Evolutionary conservation across 2,888 invertebrate genomes (phyloP).

Genomic region (Campopleginae sp.): DNA sequence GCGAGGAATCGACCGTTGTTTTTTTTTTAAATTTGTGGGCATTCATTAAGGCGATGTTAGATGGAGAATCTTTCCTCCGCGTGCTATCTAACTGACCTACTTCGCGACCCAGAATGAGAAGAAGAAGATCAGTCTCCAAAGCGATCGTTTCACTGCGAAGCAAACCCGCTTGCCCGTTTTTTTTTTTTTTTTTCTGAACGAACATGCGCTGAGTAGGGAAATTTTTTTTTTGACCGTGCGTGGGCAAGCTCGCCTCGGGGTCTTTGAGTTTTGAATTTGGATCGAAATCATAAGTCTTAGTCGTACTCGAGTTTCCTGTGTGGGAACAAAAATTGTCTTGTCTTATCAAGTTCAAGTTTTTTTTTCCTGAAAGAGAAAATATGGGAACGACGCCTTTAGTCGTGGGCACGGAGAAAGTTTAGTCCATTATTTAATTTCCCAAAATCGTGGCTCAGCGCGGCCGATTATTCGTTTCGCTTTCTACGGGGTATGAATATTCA

Average conservation of each 20-base stretch:
- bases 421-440: slow-evolving; percentile 18
- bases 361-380: slow-evolving; percentile 24
- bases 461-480: slow-evolving; percentile 17
- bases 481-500: slow-evolving; percentile 5
- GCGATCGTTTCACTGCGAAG: slow-evolving; percentile 68
- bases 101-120: slow-evolving; percentile 72
- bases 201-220: slow-evolving; percentile 3
- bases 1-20: slow-evolving; percentile 3
- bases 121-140: slow-evolving; percentile 70
- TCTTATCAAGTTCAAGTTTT: slow-evolving; percentile 7
- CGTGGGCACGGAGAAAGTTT: slow-evolving; percentile 3
- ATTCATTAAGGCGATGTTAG: slow-evolving; percentile 26
- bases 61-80: slow-evolving; percentile 65
- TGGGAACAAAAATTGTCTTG: neutral
- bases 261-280: slow-evolving; percentile 18
- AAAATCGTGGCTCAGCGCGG: slow-evolving; percentile 3
- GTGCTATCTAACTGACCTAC: slow-evolving; percentile 78
- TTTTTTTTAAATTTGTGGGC: slow-evolving; percentile 7
- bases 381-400: neutral
- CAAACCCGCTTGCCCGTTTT: slow-evolving; percentile 28
- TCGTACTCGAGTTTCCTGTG: neutral
- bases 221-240: slow-evolving; percentile 10
- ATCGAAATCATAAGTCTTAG: slow-evolving; percentile 12
- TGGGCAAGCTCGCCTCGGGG: slow-evolving; percentile 16
- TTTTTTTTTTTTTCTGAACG: slow-evolving; percentile 2